Evolutionary conservation across 2,888 invertebrate species (phyloP), one percentile per base, ranked within the genome.

Genomic region (Leucozona laternaria): DNA sequence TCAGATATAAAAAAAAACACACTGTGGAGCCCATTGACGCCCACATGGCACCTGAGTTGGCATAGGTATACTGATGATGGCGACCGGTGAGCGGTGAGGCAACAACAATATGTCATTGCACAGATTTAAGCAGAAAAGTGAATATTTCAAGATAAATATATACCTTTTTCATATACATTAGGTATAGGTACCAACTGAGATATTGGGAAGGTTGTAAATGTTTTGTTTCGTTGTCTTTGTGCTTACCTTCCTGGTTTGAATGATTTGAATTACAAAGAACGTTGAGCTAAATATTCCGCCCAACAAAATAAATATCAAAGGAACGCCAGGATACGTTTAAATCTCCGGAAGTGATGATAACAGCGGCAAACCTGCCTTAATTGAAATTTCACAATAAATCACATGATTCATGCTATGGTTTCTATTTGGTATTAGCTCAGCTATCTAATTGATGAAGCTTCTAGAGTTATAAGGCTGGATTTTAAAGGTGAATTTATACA

Each of bases 221-320:
- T 76, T 58, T 66, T 48, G 0, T 22, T 40, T 37, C n/a, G 25
- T 34, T 17, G 20, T 11, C 20, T 68, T 68, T 68, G 34, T 48
- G 20, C 37, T 17, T 34, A 7, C n/a, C 60, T 43, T 43, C 17
- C 8, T 2, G 34, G 34, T 60, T 17, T 37, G 13, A 7, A 57
- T 15, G 40, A 85, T 85, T 85, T 77, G 68, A 77, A 85, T 85
- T 60, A 77, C 77, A 80, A 80, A 80, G 66, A 58, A 40, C 11
- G 13, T n/a, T 48, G 20, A 22, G 37, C 37, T 64, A 58, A 57
- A 58, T 48, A 45, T 34, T 55, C 15, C 53, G 5, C 37, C 43
- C 34, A 11, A 11, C 20, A 28, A 50, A 55, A 25, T 43, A n/a
- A 28, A 53, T 64, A 75, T 45, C 50, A 72, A 72, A 60, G 45